Conservation (phyloP, 2,888 invertebrate species). For the Anarsia innoxiella region DNA sequence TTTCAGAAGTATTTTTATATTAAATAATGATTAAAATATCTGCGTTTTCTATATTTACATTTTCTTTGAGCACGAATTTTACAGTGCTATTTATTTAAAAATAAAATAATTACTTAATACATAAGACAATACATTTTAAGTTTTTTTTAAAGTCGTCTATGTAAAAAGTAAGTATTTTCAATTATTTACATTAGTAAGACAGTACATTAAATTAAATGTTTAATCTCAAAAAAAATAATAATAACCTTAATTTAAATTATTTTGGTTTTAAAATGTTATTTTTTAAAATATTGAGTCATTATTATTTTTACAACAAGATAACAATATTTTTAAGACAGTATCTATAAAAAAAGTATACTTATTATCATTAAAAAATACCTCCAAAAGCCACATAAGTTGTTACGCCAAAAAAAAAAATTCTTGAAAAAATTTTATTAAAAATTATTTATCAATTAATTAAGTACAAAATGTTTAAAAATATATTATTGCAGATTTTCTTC, state of each 20-base stretch:
- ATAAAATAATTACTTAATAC: neutral
- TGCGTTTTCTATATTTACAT: neutral
- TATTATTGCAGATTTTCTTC: no score
- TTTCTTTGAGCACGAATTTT: neutral
- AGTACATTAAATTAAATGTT: neutral
- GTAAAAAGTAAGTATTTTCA: neutral
- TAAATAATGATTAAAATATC: neutral
- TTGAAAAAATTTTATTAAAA: no score
- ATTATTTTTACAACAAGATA: neutral
- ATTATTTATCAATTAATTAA: no score
- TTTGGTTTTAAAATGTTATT: neutral
- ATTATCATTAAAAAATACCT: no score
- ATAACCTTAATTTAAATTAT: no score
- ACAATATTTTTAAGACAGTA: no score
- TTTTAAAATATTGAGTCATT: neutral
- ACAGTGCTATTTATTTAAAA: neutral
- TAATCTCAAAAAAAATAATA: neutral
- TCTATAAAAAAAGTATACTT: no score
- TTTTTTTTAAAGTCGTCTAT: neutral
- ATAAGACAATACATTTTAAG: no score
- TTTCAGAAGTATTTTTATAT: conserved; percentile 4
- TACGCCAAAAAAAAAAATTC: no score
- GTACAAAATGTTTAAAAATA: no score
- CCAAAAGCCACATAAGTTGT: no score
- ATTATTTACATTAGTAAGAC: neutral